Evolutionary conservation across 2,113 vertebrate genomes (phyloP), one percentile per base, ranked within the genome.

Genomic region (Anolis sagrei): DNA sequence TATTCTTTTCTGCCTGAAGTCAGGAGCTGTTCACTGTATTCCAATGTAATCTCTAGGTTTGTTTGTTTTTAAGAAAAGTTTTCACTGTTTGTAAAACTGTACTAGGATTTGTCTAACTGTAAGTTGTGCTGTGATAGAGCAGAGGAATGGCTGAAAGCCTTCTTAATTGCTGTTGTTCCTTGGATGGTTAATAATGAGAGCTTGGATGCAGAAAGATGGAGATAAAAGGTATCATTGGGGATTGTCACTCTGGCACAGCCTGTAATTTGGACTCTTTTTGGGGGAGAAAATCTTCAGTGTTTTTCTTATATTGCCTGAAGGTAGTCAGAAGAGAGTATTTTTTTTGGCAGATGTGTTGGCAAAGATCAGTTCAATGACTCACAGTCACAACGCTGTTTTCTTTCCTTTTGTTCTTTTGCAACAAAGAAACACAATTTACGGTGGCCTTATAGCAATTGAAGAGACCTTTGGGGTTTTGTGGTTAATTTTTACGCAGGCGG

Each of bases 341-440:
- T 32, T 70, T 23, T 54, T 78, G 44, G 73, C 54, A 70, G 29
- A 77, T 82, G 64, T 77, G 64, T 70, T 82, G 49, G 66, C 69
- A 70, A 87, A 82, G 66, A 87, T 82, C 62, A 48, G 32, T 77
- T n/a, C 49, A 27, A 54, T 87, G 74, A 87, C 73, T 82, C 74
- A 58, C 13, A 29, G 54, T 32, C 14, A 27, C 36, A 78, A 48
- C 18, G 23, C 32, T 68, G 68, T 62, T n/a, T 32, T 34, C 16
- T 6, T 48, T 34, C 13, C 27, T 21, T 72, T 77, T 76, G 13
- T 77, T 82, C 44, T 58, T 62, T 58, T 48, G 36, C 34, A 77
- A 23, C n/a, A 14, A 25, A 48, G 36, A 48, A 81, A 32, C 64
- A 87, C 44, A 69, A 58, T 81, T 23, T 34, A 19, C 13, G 36